Percentiles rank a stretch among this genome's conserved stretches.
These are phyloP conservation scores for Himalopsyche tibetana DNA, from an alignment of 2,888 invertebrate genomes.

Conservation along the genomic window DNA sequence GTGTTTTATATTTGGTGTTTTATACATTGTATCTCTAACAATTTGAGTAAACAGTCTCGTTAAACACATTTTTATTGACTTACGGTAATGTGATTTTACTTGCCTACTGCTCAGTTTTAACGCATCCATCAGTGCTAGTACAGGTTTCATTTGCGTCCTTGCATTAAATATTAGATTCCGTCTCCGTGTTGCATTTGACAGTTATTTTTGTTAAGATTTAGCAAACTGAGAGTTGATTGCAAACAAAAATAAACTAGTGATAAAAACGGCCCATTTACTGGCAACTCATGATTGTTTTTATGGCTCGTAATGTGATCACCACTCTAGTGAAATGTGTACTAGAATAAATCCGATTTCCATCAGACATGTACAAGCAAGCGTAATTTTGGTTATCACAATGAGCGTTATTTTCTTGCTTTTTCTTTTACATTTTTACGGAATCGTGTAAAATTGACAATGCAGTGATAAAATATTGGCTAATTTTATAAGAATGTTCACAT, in stretches of 20 bases:
- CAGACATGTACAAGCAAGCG: neutral
- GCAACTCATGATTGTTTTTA: too few relatives aligned
- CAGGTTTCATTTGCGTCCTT: constrained; percentile 8
- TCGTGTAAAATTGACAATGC: neutral
- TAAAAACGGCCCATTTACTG: neutral
- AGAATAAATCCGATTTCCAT: constrained; percentile 16
- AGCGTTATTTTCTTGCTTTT: constrained; percentile 28
- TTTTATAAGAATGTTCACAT: too few relatives aligned
- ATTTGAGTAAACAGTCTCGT: neutral
- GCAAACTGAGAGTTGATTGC: neutral
- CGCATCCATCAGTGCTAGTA: constrained; percentile 28
- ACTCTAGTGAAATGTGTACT: constrained; percentile 35
- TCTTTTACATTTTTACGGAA: constrained; percentile 15
- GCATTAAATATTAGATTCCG: neutral
- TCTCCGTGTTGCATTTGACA: neutral
- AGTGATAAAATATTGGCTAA: too few relatives aligned
- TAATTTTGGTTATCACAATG: constrained; percentile 5
- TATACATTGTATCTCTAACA: neutral
- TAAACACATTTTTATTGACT: constrained; percentile 13
- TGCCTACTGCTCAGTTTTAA: neutral
- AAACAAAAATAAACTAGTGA: neutral
- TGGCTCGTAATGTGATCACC: neutral
- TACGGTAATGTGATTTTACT: constrained; percentile 21
- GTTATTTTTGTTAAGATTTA: neutral
- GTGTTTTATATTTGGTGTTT: neutral